phyloP scores from a whole-genome alignment of 2,888 invertebrate genomes.

The Agrotis clavis region DNA sequence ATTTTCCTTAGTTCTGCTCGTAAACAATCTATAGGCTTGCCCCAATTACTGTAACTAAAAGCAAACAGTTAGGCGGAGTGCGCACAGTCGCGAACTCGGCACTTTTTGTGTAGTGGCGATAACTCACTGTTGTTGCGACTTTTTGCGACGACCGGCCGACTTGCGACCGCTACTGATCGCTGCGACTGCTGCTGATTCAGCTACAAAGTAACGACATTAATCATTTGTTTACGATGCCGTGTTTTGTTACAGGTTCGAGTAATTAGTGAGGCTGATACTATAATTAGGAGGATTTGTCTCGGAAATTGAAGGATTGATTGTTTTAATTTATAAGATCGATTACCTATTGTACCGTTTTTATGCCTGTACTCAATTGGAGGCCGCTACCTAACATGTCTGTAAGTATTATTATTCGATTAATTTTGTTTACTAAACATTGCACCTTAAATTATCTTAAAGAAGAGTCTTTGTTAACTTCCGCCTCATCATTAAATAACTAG shows the following conservation, averaged over 20 bases:
- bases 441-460: conserved; percentile 10
- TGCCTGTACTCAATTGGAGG: too few species aligned
- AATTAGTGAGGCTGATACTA: conserved; percentile 12
- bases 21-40: conserved; percentile 25
- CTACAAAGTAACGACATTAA: conserved; percentile 30
- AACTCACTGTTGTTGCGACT: conserved; percentile 42
- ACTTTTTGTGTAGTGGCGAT: conserved; percentile 43
- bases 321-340: neutral
- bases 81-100: conserved; percentile 8
- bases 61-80: conserved; percentile 23
- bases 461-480: neutral
- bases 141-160: conserved; percentile 36
- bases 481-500: conserved; percentile 54
- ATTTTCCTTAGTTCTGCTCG: neutral
- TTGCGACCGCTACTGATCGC: conserved; percentile 22
- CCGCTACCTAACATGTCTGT: neutral
- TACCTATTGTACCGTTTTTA: too few species aligned
- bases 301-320: neutral
- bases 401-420: neutral
- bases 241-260: conserved; percentile 19
- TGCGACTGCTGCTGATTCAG: conserved; percentile 16
- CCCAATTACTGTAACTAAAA: conserved; percentile 45
- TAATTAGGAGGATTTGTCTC: conserved; percentile 10
- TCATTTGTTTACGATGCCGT: conserved; percentile 29
- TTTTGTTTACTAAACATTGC: neutral